Conservation (phyloP, 2,888 invertebrate species). For the Trachelus troglodyta region DNA sequence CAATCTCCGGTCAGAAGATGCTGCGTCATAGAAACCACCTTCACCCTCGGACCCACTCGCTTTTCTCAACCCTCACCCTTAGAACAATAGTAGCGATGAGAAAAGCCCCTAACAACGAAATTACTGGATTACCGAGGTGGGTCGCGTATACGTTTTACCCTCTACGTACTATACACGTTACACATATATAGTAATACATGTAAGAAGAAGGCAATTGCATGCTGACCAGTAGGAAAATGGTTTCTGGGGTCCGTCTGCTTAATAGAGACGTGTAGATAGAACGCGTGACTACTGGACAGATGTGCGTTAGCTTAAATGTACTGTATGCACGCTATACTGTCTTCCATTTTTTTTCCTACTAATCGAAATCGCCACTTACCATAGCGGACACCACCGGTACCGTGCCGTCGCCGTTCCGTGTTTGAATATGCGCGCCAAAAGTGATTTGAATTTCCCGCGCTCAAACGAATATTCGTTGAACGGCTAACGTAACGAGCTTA, state of each 20-base stretch:
- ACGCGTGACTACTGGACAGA: slow-evolving; percentile 5
- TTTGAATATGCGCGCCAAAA: no score
- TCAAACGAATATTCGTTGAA: not conserved
- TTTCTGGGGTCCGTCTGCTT: slow-evolving; percentile 4
- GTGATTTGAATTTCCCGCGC: not conserved
- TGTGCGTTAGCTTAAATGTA: not conserved
- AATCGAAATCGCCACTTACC: not conserved
- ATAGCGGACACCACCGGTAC: not conserved
- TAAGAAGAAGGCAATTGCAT: slow-evolving; percentile 1
- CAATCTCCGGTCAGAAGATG: not conserved
- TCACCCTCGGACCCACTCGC: not conserved
- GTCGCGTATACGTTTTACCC: not conserved
- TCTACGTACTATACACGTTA: not conserved
- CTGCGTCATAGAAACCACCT: not conserved
- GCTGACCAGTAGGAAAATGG: slow-evolving; percentile 9
- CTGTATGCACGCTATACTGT: not conserved
- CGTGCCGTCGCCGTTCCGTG: not conserved
- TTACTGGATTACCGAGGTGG: slow-evolving; percentile 8
- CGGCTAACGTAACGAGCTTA: not conserved
- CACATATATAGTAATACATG: not conserved
- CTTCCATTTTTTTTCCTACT: not conserved
- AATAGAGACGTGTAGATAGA: slow-evolving; percentile 11
- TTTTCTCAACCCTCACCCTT: not conserved
- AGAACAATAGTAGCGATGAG: slow-evolving; percentile 7
- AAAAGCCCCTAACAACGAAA: slow-evolving; percentile 5